Evolutionary conservation across 2,797 vertebrate genomes (phyloP).

Genomic region (Passerculus sandwichensis): DNA sequence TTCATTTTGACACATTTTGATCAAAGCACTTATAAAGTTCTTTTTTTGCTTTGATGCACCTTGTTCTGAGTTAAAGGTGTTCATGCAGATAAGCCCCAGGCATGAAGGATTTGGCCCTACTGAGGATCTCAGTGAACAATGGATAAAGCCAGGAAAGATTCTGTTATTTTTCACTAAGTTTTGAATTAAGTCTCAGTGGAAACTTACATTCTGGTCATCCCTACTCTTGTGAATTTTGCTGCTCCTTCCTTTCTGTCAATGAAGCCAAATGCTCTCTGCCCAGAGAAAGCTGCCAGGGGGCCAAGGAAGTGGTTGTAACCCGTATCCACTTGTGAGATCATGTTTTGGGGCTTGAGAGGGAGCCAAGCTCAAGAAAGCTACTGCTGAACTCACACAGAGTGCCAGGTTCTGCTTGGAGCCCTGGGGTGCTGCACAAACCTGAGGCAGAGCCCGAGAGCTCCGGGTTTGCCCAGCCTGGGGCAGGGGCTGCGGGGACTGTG

Average conservation of each 20-base stretch:
- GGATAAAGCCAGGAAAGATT: neutral
- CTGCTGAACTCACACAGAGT: neutral
- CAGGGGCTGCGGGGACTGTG: neutral
- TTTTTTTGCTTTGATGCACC: constrained; percentile 11
- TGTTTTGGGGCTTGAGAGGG: neutral
- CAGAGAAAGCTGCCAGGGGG: neutral
- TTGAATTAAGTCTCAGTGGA: neutral
- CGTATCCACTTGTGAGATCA: neutral
- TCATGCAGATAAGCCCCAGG: neutral
- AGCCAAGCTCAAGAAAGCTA: neutral
- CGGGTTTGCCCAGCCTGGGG: neutral
- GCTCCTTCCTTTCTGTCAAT: neutral
- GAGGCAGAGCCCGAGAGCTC: neutral
- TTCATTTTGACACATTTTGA: neutral
- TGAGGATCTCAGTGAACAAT: neutral
- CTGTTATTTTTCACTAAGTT: neutral
- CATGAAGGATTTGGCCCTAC: neutral
- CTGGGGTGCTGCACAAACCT: neutral
- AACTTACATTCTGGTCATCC: neutral
- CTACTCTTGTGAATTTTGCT: neutral
- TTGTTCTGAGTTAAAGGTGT: neutral
- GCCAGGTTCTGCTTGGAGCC: neutral
- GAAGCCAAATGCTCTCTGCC: neutral
- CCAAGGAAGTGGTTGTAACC: neutral
- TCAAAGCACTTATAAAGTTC: constrained; percentile 12